Evolutionary conservation across 2,888 invertebrate species (phyloP).

Genomic region (Sthenelais limicola): DNA sequence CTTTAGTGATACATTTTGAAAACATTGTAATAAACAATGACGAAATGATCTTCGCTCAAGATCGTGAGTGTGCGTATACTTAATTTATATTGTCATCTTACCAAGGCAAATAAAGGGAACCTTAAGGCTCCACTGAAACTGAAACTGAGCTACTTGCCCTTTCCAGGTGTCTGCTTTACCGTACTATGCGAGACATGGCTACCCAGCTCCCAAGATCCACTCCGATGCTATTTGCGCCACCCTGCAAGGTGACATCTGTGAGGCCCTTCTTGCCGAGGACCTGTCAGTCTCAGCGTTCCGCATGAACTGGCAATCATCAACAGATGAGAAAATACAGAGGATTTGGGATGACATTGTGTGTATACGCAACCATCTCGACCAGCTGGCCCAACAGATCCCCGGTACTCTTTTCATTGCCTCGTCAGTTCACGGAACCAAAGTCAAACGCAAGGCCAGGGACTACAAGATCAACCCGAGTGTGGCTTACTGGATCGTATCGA

Average conservation of each 20-base stretch:
- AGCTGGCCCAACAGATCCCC: neutral
- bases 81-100: too few relatives aligned
- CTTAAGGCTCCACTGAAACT: too few relatives aligned
- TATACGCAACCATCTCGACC: slow-evolving; percentile 21
- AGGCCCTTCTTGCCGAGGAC: neutral
- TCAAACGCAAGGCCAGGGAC: neutral
- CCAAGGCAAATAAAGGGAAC: too few relatives aligned
- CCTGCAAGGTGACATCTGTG: neutral
- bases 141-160: too few relatives aligned
- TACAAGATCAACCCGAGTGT: slow-evolving; percentile 21
- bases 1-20: too few relatives aligned
- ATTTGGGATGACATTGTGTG: slow-evolving; percentile 24
- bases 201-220: too few relatives aligned
- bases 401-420: slow-evolving; percentile 4
- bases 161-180: too few relatives aligned
- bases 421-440: slow-evolving; percentile 1
- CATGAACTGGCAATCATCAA: slow-evolving; percentile 23
- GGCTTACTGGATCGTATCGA: slow-evolving; percentile 20
- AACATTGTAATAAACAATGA: too few relatives aligned
- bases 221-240: too few relatives aligned
- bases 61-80: too few relatives aligned
- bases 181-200: too few relatives aligned
- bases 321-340: slow-evolving; percentile 7
- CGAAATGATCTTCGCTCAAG: too few relatives aligned
- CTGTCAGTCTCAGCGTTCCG: slow-evolving; percentile 20